phyloP scores from a whole-genome alignment of 2,113 vertebrate genomes.

The Eulacestoma nigropectus region DNA sequence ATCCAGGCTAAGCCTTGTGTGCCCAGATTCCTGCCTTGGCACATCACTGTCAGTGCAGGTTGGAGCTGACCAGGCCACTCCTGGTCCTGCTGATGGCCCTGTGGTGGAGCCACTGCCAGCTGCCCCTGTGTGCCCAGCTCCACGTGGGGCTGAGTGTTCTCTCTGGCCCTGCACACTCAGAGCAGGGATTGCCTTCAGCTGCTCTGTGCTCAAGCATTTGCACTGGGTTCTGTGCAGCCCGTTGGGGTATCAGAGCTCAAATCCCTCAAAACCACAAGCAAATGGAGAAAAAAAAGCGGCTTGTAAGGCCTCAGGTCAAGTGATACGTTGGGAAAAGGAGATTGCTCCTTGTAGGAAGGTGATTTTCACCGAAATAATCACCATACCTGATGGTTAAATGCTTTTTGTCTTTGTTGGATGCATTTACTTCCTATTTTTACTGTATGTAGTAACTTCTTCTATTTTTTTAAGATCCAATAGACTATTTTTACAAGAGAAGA shows the following conservation, averaged over 20 bases:
- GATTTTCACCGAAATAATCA: not conserved
- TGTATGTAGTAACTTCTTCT: not conserved
- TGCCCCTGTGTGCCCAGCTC: fast-evolving
- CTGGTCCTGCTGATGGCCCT: not conserved
- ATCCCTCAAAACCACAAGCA: not conserved
- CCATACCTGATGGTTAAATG: not conserved
- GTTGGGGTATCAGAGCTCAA: not conserved
- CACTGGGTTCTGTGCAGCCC: not conserved
- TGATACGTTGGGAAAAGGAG: not conserved
- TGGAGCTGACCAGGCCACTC: not conserved
- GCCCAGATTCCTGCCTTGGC: not conserved
- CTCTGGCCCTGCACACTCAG: not conserved
- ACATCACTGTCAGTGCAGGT: fast-evolving
- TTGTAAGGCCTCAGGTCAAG: not conserved
- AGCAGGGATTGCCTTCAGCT: not conserved
- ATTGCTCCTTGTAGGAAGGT: not conserved
- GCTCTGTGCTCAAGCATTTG: not conserved
- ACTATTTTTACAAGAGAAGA: not conserved
- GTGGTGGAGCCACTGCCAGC: not conserved
- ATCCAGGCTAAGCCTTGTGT: not conserved
- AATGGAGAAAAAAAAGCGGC: not conserved
- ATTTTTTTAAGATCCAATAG: not conserved
- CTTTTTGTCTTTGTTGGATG: not conserved
- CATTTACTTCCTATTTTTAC: not conserved
- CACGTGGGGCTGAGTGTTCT: not conserved